Percentiles rank a stretch among this genome's conserved stretches.
These are phyloP conservation scores for Oceanodroma leucorhoa DNA, from an alignment of 2,797 vertebrate species.

Conservation along the genomic window DNA sequence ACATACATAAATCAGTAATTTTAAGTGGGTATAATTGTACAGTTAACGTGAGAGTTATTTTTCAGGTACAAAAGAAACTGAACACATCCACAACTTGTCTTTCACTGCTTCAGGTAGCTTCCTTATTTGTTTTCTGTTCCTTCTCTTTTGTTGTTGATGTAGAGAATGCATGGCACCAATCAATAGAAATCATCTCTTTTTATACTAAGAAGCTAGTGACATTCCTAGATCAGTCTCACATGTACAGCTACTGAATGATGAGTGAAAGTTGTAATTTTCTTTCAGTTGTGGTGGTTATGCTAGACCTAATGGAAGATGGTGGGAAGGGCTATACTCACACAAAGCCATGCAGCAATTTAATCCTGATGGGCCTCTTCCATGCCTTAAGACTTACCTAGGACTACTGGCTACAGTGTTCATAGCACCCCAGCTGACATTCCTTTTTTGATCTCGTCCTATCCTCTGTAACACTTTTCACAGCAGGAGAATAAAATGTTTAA, in stretches of 20 bases:
- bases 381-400: neutral
- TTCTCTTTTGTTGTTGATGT: neutral
- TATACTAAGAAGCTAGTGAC: neutral
- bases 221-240: neutral
- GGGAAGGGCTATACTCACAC: neutral
- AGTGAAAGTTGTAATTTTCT: neutral
- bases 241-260: neutral
- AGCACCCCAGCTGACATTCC: neutral
- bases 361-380: neutral
- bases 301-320: neutral
- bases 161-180: neutral
- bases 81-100: neutral
- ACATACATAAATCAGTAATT: neutral
- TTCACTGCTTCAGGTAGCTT: neutral
- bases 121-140: neutral
- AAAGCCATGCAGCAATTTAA: neutral
- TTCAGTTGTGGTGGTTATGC: neutral
- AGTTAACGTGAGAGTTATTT: neutral
- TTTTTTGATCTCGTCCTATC: neutral
- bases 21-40: neutral
- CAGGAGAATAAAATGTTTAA: neutral
- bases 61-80: neutral
- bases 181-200: neutral
- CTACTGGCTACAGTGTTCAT: neutral
- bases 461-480: neutral